Evolutionary conservation across 37 sponge, comb jelly and placozoan species (phyloP).

Genomic region (Diacarnus erythraeanus): DNA sequence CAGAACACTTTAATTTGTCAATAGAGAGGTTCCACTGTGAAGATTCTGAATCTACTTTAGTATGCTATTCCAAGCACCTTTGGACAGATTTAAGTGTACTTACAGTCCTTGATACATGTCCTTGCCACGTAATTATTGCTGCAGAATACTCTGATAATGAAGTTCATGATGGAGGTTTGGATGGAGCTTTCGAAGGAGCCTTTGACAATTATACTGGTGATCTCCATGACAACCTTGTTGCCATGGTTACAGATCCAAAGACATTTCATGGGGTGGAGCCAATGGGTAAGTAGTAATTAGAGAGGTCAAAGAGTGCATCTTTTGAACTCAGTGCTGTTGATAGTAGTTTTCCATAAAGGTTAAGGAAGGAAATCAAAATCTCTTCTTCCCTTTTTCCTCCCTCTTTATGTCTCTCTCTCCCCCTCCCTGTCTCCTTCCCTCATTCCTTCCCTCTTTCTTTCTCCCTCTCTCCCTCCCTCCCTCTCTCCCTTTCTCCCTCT

Average conservation of each 20-base stretch:
- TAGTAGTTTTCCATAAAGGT: background rate
- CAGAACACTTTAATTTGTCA: background rate
- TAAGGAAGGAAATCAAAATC: background rate
- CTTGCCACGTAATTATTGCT: background rate
- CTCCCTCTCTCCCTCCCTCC: background rate
- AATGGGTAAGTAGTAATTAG: constrained; percentile 33
- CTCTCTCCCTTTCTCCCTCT: background rate
- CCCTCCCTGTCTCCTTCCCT: background rate
- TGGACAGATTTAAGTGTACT: no score
- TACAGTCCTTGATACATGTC: no score
- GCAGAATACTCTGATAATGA: constrained; percentile 26
- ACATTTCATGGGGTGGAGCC: constrained; percentile 52
- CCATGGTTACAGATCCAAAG: background rate
- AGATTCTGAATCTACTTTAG: background rate
- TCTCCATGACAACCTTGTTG: background rate
- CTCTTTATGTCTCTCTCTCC: background rate
- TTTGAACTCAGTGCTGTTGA: no score
- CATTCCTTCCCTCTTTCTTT: background rate
- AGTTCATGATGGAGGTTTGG: background rate
- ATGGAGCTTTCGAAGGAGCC: constrained; percentile 16
- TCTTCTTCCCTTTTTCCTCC: background rate
- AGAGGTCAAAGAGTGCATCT: no score
- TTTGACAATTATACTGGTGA: constrained; percentile 2
- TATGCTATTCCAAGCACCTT: background rate
- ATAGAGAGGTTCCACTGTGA: background rate